These are phyloP conservation scores for Scaptomyza montana DNA, from an alignment of 1,140 invertebrate genomes.

Conservation along the genomic window DNA sequence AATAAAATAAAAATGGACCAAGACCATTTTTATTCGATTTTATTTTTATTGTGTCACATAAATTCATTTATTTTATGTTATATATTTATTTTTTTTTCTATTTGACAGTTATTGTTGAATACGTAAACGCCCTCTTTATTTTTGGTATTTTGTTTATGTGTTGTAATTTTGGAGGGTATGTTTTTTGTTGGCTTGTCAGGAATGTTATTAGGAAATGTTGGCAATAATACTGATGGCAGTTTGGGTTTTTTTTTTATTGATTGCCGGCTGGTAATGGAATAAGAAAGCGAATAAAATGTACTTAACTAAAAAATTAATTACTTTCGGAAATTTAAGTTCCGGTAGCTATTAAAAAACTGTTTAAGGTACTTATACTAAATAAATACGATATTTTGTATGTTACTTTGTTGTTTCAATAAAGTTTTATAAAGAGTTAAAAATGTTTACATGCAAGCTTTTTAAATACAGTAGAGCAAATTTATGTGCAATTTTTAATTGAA, in stretches of 20 bases:
- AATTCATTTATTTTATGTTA: slow-evolving; percentile 74
- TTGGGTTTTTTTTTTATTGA: slow-evolving; percentile 33
- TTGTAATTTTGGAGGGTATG: slow-evolving; percentile 36
- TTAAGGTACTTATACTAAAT: not conserved
- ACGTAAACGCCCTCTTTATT: slow-evolving; percentile 73
- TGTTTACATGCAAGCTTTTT: no score
- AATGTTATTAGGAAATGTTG: slow-evolving; percentile 23
- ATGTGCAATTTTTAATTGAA: no score
- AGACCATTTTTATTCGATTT: slow-evolving; percentile 66
- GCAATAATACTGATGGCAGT: slow-evolving; percentile 11
- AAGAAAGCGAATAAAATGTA: not conserved
- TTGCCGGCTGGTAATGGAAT: slow-evolving; percentile 2
- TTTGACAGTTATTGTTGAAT: slow-evolving; percentile 71
- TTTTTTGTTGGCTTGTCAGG: slow-evolving; percentile 3
- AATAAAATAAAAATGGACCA: slow-evolving; percentile 22
- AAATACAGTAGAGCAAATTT: no score
- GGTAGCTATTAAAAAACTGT: not conserved
- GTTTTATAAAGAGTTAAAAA: no score
- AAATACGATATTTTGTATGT: no score
- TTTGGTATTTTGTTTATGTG: slow-evolving; percentile 61
- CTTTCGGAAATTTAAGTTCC: no score
- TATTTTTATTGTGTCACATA: slow-evolving; percentile 73
- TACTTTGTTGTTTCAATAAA: no score
- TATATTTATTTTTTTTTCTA: slow-evolving; percentile 33
- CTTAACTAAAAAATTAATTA: not conserved